Base-by-base conservation (phyloP, 2,113 vertebrate genomes). In the Promerops cafer region DNA sequence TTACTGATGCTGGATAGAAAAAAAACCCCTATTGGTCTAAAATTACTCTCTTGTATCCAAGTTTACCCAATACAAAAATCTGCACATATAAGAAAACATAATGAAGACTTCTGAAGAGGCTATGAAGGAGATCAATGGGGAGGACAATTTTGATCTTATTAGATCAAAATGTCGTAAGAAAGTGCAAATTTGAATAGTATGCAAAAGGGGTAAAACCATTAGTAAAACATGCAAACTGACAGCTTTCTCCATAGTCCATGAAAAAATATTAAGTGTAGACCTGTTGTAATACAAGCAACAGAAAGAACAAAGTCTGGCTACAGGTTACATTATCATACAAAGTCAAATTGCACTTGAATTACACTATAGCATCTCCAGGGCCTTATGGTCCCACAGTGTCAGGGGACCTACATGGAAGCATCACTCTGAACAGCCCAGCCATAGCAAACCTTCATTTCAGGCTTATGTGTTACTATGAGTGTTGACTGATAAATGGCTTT, bases 231-330 rank as follows among this genome's bases (percentile, higher is more conserved):
- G 16, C 5, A 3, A 69, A 75, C 14, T 49, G 6, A 33, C 37
- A 21, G 16, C 31, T 64, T 87, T 75, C 23, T 66, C 56, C 47
- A 16, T 11, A 57, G 14, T 10, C 69, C 16, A 23, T 23, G 17
- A 65, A n/a, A 72, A 52, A 6, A 11, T 4, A 11, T 12, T 19
- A 74, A 45, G 10, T 1, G 12, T 26, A 91, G 44, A 60, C 11
- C 16, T 56, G 35, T 14, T 53, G 21, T 15, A 70, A 39, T 10
- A 70, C 0, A 2, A 85, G 31, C 13, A 60, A 65, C 11, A 52
- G 18, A 66, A 74, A 0, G 1, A 74, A 69, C 0, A 0, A 74
- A 74, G 52, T 26, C 31, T 33, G 14, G 23, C 24, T 69, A 18
- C 57, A 59, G 33, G 23, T 47, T n/a, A 83, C 6, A 56, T 23